Base-by-base conservation (phyloP, 2,888 invertebrate genomes). In the Acanthococcus lagerstroemiae region DNA sequence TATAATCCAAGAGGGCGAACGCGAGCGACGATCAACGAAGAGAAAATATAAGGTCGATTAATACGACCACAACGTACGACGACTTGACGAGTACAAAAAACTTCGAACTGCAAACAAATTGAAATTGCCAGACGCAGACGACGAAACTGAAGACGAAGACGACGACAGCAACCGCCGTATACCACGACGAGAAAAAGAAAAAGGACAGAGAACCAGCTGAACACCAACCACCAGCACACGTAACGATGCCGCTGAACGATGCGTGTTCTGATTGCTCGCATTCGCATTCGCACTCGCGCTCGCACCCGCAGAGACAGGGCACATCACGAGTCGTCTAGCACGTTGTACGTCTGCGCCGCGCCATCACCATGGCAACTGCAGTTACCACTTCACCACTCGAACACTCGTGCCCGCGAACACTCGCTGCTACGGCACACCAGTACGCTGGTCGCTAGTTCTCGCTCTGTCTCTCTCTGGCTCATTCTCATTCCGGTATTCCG, bases 211-310 rank as follows among this genome's bases (percentile, higher is more conserved):
- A n/a, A n/a, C n/a, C n/a, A n/a, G n/a, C n/a, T n/a, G 61, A 61
- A 30, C 30, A 61, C 61, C 27, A 61, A 61, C 52, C 30, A 37
- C 61, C 61, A 61, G 61, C 61, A 52, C n/a, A 45, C 46, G 19
- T 17, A n/a, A 58, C 61, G 61, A 61, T 52, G 61, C 52, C 61
- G 52, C 61, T 50, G 30, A 61, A 61, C 61, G 52, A 24, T 61
- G 52, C 61, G 61, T 61, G 61, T 61, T 61, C 61, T 61, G 61
- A 52, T 61, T 61, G 61, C 58, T 58, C 58, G 58, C 58, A 58
- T 3, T 37, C 37, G 37, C 37, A 37, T n/a, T n/a, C n/a, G n/a
- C n/a, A n/a, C n/a, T n/a, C n/a, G n/a, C n/a, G n/a, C n/a, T n/a
- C n/a, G n/a, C 19, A 19, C 46, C 19, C 58, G 58, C 52, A 61